Evolutionary conservation across 2,888 invertebrate genomes (phyloP), one percentile per base, ranked within the genome.

Genomic region (Ophion slaviceki): DNA sequence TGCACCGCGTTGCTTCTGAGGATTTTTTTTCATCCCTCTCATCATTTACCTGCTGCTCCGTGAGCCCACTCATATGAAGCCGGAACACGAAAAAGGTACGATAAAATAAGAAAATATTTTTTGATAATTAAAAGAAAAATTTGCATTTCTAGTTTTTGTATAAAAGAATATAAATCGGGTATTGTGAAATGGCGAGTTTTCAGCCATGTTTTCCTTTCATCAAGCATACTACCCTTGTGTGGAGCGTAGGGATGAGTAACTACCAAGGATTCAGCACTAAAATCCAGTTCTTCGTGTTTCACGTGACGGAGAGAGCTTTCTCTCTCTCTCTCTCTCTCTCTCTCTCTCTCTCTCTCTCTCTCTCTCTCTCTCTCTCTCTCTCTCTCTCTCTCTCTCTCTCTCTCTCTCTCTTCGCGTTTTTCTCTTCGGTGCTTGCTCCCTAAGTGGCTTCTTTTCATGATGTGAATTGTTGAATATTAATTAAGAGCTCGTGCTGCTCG

Each of bases 401-500:
- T 68, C 64, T 71, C 14, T 70, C 81, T 85, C 81, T 82, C 82
- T 67, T 67, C 45, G 62, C 64, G 62, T 70, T 64, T 79, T 84
- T 82, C 87, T 82, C 64, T 77, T 80, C 77, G 76, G 72, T 61
- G 62, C 76, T 80, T 66, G 66, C 85, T 81, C 86, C 83, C 89
- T 90, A 90, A 91, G 90, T 90, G 89, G 89, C 87, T 90, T 88
- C 88, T 88, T 90, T 91, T 90, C 89, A 87, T 87, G 89, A 90
- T 89, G 89, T 89, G 90, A 91, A 89, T 90, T 87, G 89, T 89
- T 90, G 91, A 91, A 92, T 92, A 92, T 92, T 92, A 91, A 91
- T 91, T 91, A 90, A 90, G 87, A 88, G 83, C 83, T 83, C 81
- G 86, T 87, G 81, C 40, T n/a, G 8, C 71, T 72, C 61, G 32